phyloP scores from a whole-genome alignment of 2,888 invertebrate species.

The Plagodis dolabraria region DNA sequence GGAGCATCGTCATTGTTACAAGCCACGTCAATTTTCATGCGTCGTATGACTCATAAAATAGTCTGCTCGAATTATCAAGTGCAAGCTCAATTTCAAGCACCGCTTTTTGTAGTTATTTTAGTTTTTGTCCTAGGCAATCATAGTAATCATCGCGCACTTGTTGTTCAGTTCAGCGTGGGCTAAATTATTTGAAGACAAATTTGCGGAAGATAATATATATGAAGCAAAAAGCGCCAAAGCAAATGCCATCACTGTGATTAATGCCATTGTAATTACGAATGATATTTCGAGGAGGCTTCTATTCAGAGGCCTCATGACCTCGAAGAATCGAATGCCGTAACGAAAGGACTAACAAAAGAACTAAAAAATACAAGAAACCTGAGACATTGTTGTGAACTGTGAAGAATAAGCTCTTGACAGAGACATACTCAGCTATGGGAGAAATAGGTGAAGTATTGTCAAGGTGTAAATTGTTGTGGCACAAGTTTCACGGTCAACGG shows the following conservation, averaged over 20 bases:
- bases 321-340: slow-evolving; percentile 56
- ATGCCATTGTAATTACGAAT: slow-evolving; percentile 36
- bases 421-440: slow-evolving; percentile 43
- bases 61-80: slow-evolving; percentile 65
- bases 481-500: slow-evolving; percentile 48
- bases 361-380: slow-evolving; percentile 47
- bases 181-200: slow-evolving; percentile 41
- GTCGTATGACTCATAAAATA: slow-evolving; percentile 59
- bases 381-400: slow-evolving; percentile 43
- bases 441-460: slow-evolving; percentile 48
- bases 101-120: slow-evolving; percentile 51
- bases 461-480: slow-evolving; percentile 41
- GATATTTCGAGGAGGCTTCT: slow-evolving; percentile 45
- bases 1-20: no score
- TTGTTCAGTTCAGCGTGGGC: slow-evolving; percentile 43
- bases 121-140: slow-evolving; percentile 50
- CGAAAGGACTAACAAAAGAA: slow-evolving; percentile 58
- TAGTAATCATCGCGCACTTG: slow-evolving; percentile 49
- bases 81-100: slow-evolving; percentile 50
- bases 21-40: slow-evolving; percentile 47
- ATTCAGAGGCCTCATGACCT: slow-evolving; percentile 60
- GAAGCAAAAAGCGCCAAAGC: slow-evolving; percentile 28
- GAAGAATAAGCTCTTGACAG: slow-evolving; percentile 47
- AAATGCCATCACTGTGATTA: slow-evolving; percentile 36
- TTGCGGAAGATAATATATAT: slow-evolving; percentile 41